These are phyloP conservation scores for Rhineura floridana DNA, from an alignment of 2,113 vertebrate genomes.

Conservation along the genomic window DNA sequence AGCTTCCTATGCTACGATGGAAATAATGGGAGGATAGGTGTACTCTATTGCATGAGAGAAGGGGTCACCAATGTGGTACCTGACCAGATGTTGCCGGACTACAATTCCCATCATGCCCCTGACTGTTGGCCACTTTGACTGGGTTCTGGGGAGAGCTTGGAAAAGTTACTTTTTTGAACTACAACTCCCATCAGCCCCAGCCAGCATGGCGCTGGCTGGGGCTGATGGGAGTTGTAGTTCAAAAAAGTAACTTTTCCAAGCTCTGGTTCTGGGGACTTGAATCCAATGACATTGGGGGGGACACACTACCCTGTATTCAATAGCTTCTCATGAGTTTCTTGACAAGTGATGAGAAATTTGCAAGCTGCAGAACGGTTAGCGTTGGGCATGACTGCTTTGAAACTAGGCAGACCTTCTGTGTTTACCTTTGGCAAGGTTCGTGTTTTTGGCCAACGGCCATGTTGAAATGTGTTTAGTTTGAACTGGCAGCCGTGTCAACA, in stretches of 20 bases:
- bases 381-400: constrained; percentile 66
- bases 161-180: too few relatives aligned
- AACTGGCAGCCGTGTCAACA: constrained; percentile 79
- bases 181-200: neutral
- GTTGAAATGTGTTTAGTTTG: constrained; percentile 77
- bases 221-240: too few relatives aligned
- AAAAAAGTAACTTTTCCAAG: too few relatives aligned
- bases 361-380: constrained; percentile 42
- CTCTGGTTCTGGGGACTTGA: too few relatives aligned
- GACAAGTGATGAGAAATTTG: constrained; percentile 26
- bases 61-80: too few relatives aligned
- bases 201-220: too few relatives aligned
- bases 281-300: too few relatives aligned
- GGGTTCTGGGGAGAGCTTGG: too few relatives aligned
- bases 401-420: constrained; percentile 74
- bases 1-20: too few relatives aligned
- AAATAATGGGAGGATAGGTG: too few relatives aligned
- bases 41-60: too few relatives aligned
- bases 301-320: neutral
- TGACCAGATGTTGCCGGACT: neutral
- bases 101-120: neutral
- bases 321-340: constrained; percentile 34
- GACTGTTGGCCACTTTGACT: too few relatives aligned
- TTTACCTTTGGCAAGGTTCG: constrained; percentile 79
- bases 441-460: constrained; percentile 77